Base-by-base conservation (phyloP, 2,888 invertebrate genomes). In the Hemicrepidius hirtus region DNA sequence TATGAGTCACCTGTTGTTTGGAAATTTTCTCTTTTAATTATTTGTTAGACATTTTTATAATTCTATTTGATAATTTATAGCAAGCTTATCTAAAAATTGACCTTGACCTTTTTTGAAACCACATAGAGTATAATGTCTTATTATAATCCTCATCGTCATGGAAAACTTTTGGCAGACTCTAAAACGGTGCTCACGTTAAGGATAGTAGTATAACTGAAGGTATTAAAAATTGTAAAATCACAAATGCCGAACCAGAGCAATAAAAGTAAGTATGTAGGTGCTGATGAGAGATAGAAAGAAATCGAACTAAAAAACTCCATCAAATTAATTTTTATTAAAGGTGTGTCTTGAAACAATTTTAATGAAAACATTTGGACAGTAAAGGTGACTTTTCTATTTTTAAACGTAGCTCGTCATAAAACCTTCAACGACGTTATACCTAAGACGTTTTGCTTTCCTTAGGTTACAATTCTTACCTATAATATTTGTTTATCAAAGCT, bases 381-480 rank as follows among this genome's bases (percentile, higher is more conserved):
- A 64, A 64, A 64, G 64, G 64, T 64, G 64, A 64, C 64, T 49
- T 64, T 64, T 64, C 50, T 64, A 50, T 64, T 64, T 64, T 64
- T 64, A 64, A 64, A 64, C 50, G 35, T 35, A 57, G 53, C 53
- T 53, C 53, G 53, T 53, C 53, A 53, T 53, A 53, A 53, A 53
- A 21, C 24, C 53, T 53, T 53, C 28, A 53, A 53, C 53, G 32
- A 16, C 53, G 32, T 53, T 49, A 53, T 13, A 18, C 18, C 16
- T 18, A 10, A 20, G 21, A 21, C 5, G 12, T 12, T 49, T 49
- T 49, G 18, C 49, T 12, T 49, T 49, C 21, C 12, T 20, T 49
- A 12, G 7, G 18, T 21, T 49, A 49, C 49, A 49, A 12, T 49
- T 20, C 21, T 21, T 49, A n/a, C 20, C 21, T 49, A 6, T 44